Evolutionary conservation across 2,888 invertebrate species (phyloP), one percentile per base, ranked within the genome.

Genomic region (Mallateleia sp.): DNA sequence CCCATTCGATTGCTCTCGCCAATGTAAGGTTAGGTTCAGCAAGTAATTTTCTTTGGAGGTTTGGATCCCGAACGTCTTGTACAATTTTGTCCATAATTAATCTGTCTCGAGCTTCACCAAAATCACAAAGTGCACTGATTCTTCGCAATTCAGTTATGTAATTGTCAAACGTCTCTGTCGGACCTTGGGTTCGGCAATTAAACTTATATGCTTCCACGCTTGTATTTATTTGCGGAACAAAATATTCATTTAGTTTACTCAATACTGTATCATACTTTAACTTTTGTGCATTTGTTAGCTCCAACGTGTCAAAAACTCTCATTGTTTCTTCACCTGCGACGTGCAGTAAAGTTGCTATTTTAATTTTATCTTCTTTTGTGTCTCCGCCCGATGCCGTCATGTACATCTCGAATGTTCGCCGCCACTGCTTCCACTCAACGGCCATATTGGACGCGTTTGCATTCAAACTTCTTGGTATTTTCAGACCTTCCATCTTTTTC

Each of bases 21-120:
- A 89, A 60, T 2, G 52, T 85, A 71, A 90, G 42, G 15, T 90
- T 87, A 14, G 75, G 67, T 54, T 90, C 90, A 28, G 89, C 56
- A 8, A 92, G 71, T 14, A 91, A 75, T n/a, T 86, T 74, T 58
- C 87, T 67, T 47, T 91, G 88, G 32, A 91, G 15, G 11, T 64
- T 52, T n/a, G 62, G 60, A 69, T 90, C 83, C 24, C n/a, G 32
- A 11, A 90, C 85, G 6, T 90, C 89, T 38, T 79, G 87, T 0
- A 91, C 85, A 7, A 92, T 89, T 71, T 89, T 72, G 52, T 91
- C 90, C 80, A 81, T 79, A 8, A 91, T 91, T 9, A 91, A 15
- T 24, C 90, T 88, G 32, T 91, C 91, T 74, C 85, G 78, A 22
- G 88, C 72, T 8, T 22, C 50, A 15, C 86, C 88, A 71, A 92